phyloP scores from a whole-genome alignment of 2,797 vertebrate species.

The Eptatretus atami region DNA sequence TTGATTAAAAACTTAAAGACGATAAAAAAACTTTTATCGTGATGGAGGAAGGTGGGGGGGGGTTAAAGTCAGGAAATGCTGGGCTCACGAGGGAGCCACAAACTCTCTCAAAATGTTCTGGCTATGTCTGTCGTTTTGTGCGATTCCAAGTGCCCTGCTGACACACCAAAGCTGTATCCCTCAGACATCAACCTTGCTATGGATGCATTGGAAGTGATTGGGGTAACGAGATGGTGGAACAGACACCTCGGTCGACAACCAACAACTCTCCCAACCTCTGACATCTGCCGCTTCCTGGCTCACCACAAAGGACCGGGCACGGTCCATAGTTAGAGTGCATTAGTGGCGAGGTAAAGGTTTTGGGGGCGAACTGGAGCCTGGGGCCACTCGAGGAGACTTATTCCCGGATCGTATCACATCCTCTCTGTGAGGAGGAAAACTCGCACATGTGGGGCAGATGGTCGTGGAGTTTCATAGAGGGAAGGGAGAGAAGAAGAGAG shows the following conservation, averaged over 20 bases:
- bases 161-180: constrained; percentile 69
- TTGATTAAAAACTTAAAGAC: too few species aligned
- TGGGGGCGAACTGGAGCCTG: constrained; percentile 71
- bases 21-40: too few species aligned
- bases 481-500: too few species aligned
- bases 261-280: neutral
- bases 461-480: too few species aligned
- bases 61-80: neutral
- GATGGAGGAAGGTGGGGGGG: too few species aligned
- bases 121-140: constrained; percentile 73
- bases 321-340: constrained; percentile 9
- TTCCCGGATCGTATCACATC: too few species aligned
- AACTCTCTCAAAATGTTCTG: constrained; percentile 66
- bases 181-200: constrained; percentile 90
- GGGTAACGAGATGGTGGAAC: neutral
- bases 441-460: too few species aligned
- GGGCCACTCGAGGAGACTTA: constrained; percentile 20
- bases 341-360: constrained; percentile 63
- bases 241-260: constrained; percentile 9
- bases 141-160: constrained; percentile 66
- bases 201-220: constrained; percentile 51
- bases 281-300: neutral
- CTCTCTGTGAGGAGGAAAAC: too few species aligned
- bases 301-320: neutral
- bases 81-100: constrained; percentile 11